Evolutionary conservation across 2,888 invertebrate species (phyloP).

Genomic region (Noctua fimbriata): DNA sequence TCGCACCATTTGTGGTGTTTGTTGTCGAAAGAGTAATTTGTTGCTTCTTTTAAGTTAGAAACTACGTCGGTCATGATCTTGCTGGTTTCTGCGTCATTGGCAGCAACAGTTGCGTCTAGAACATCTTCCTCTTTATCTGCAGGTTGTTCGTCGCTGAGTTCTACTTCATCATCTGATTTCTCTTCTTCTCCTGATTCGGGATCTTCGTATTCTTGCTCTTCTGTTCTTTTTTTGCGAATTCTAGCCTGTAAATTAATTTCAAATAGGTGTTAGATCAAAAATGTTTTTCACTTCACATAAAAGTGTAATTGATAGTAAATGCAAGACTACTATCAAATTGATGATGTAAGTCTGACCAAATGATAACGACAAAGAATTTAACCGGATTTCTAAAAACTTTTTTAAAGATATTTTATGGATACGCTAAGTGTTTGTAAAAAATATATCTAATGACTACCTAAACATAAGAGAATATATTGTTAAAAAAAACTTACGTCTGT

Average conservation of each 20-base stretch:
- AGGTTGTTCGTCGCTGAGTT: slow-evolving; percentile 74
- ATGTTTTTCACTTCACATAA: not conserved
- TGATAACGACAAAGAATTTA: too few relatives aligned
- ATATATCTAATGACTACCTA: not conserved
- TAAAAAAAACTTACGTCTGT: slow-evolving; percentile 82
- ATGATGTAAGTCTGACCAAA: not conserved
- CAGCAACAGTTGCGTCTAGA: slow-evolving; percentile 70
- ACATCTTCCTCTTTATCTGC: slow-evolving; percentile 77
- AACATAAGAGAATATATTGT: not conserved
- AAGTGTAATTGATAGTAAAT: not conserved
- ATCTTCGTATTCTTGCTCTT: slow-evolving; percentile 92
- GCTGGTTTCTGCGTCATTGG: slow-evolving; percentile 74
- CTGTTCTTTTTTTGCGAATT: slow-evolving; percentile 89
- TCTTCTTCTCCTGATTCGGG: slow-evolving; percentile 91
- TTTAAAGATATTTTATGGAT: not conserved
- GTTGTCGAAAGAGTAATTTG: slow-evolving; percentile 94
- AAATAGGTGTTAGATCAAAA: not conserved
- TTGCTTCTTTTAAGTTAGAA: slow-evolving; percentile 83
- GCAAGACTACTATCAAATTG: not conserved
- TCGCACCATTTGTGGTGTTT: slow-evolving; percentile 96
- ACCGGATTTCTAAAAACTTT: not conserved
- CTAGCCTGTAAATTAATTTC: slow-evolving; percentile 79
- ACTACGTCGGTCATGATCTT: slow-evolving; percentile 84
- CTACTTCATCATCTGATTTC: slow-evolving; percentile 87
- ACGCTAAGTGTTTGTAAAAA: not conserved